These are phyloP conservation scores for Crocallis elinguaria DNA, from an alignment of 2,888 invertebrate species.

Conservation along the genomic window DNA sequence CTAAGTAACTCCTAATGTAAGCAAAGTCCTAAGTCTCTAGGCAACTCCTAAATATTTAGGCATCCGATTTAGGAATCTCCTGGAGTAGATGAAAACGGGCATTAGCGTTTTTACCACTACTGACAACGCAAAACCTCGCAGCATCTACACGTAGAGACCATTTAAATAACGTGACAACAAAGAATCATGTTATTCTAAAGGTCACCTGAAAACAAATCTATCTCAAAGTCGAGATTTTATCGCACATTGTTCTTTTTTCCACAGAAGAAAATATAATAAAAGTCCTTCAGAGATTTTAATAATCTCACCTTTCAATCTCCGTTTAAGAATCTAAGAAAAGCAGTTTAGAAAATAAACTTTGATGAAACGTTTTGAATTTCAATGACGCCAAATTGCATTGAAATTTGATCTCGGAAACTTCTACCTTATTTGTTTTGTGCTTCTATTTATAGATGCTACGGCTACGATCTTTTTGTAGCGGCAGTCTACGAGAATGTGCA, in stretches of 20 bases:
- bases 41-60: too few species aligned
- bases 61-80: too few species aligned
- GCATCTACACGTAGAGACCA: background rate
- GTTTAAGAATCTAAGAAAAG: conserved; percentile 37
- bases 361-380: conserved; percentile 17
- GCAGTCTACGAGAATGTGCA: conserved; percentile 21
- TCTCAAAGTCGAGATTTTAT: conserved; percentile 43
- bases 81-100: background rate
- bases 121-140: background rate
- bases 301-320: conserved; percentile 47
- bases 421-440: too few species aligned
- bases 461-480: conserved; percentile 16
- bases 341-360: conserved; percentile 7
- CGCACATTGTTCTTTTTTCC: conserved; percentile 44
- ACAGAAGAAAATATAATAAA: conserved; percentile 44
- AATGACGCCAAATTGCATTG: conserved; percentile 4
- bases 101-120: background rate
- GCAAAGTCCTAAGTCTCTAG: too few species aligned
- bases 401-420: background rate
- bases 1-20: too few species aligned
- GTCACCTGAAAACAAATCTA: conserved; percentile 33
- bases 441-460: too few species aligned
- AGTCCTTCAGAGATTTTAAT: conserved; percentile 40
- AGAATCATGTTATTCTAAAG: conserved; percentile 21
- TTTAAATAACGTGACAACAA: conserved; percentile 19